Percentiles rank a stretch among this genome's conserved stretches.
These are phyloP conservation scores for Drosophila testacea DNA, from an alignment of 2,888 invertebrate genomes.

Conservation along the genomic window DNA sequence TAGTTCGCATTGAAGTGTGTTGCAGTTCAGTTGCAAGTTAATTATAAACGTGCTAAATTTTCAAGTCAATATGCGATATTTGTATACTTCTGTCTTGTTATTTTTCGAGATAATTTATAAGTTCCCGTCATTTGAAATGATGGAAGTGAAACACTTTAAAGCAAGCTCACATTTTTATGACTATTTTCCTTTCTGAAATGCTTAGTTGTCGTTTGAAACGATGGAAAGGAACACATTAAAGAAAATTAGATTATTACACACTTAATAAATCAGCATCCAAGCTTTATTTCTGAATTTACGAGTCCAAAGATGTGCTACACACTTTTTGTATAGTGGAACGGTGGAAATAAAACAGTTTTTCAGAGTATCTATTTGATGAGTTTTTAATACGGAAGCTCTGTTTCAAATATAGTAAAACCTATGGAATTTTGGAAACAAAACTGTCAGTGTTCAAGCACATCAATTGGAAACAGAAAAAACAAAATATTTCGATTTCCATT, in stretches of 20 bases:
- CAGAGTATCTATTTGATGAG: background rate
- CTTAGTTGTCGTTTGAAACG: background rate
- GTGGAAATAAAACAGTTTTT: conserved; percentile 1
- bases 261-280: background rate
- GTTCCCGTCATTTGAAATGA: background rate
- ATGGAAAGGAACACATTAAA: background rate
- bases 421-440: too few relatives aligned
- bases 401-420: background rate
- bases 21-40: conserved; percentile 1
- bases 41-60: conserved; percentile 18
- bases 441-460: background rate
- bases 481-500: background rate
- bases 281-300: background rate
- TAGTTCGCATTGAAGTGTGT: conserved; percentile 13
- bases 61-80: conserved; percentile 4
- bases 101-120: background rate
- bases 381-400: background rate
- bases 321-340: background rate
- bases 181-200: background rate
- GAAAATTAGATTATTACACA: too few relatives aligned
- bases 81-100: conserved; percentile 5
- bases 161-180: too few relatives aligned
- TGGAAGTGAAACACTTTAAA: conserved; percentile 1
- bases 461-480: background rate
- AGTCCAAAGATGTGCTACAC: too few relatives aligned